Evolutionary conservation across 2,888 invertebrate species (phyloP), one percentile per base, ranked within the genome.

Genomic region (Agrotis ipsilon): DNA sequence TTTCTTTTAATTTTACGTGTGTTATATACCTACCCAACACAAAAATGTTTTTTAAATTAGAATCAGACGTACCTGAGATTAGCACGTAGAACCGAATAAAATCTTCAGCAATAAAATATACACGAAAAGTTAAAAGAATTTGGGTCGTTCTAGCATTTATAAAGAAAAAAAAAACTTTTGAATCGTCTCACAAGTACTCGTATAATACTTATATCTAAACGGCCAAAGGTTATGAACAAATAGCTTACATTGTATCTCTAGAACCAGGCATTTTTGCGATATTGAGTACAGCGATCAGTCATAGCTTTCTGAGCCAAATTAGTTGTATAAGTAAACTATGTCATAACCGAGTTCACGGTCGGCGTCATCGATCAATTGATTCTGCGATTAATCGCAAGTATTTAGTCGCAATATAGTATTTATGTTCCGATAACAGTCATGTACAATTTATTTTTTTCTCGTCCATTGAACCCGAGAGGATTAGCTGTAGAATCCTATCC

Each of bases 241-340:
- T 82, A 63, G 51, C 39, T 45, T 14, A 19, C 65, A 57, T 68
- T 74, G 70, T 80, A 80, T 83, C 83, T 68, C 59, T 6, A 19
- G 19, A 43, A 24, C 70, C 68, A 80, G 63, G 45, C 60, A 49
- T 80, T 72, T 74, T 65, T 55, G 32, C 18, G 13, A 66, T 75
- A 77, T 83, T 74, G 57, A 82, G 83, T 66, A 54, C 59, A 21
- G 21, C 70, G 48, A 82, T 80, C 66, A 65, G 48, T 80, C 83
- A 83, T 68, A 57, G 48, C 49, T 66, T 64, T 63, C 24, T 16
- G n/a, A 66, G 60, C 16, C 21, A 49, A 60, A 55, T 60, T 73
- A 66, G 39, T 61, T 62, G 62, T 58, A 63, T 57, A 67, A 68
- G 62, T 52, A 45, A 72, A 68, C 70, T 55, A 80, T 32, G 46